phyloP scores from a whole-genome alignment of 1,140 invertebrate genomes.

The Cephus cinctus region DNA sequence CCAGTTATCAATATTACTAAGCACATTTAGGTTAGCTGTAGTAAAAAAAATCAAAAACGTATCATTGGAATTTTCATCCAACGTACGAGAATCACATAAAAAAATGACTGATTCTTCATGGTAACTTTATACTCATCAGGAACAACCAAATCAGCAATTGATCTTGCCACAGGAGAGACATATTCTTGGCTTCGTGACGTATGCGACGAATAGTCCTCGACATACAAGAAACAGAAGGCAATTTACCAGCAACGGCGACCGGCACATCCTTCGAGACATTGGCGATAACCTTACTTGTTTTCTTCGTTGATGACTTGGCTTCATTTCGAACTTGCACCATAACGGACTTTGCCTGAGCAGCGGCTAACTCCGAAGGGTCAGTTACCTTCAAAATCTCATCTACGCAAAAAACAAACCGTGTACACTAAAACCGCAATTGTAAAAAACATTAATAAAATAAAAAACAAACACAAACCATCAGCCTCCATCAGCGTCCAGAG shows the following conservation, averaged over 20 bases:
- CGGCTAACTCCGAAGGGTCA: not conserved
- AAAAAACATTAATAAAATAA: too few species aligned
- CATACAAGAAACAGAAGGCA: not conserved
- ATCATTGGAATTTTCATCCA: not conserved
- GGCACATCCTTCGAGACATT: not conserved
- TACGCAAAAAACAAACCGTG: not conserved
- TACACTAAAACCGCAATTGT: too few species aligned
- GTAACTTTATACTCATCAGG: not conserved
- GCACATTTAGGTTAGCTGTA: not conserved
- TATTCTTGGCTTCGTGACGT: not conserved
- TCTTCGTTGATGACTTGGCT: too few species aligned
- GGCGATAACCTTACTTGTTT: not conserved
- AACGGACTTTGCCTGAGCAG: not conserved
- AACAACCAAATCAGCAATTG: not conserved
- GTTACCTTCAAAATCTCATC: constrained; percentile 3
- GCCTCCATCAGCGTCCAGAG: too few species aligned
- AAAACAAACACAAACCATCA: too few species aligned
- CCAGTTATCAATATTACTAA: constrained; percentile 10
- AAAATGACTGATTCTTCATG: not conserved
- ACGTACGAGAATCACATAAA: not conserved
- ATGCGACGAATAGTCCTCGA: not conserved
- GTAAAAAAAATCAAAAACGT: constrained; percentile 5
- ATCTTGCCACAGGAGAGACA: not conserved
- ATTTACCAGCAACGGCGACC: not conserved
- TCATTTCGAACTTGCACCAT: not conserved